Percentiles rank a stretch among this genome's conserved stretches.
Evolutionary conservation across 2,797 vertebrate species (phyloP).

Genomic region (Nyctibius grandis): DNA sequence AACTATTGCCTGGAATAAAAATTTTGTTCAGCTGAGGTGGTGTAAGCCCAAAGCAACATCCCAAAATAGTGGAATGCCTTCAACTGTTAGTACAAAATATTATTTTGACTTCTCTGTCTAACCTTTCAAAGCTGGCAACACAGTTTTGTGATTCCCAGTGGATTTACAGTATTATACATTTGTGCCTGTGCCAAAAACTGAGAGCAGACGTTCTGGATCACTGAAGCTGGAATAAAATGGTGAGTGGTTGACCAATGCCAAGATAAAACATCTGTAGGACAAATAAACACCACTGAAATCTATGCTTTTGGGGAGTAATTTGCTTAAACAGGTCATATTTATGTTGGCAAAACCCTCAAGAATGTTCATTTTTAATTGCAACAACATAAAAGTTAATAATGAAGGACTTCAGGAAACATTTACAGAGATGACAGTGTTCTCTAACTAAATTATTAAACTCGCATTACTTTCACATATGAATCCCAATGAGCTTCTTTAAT

Average conservation of each 20-base stretch:
- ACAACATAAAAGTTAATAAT: conserved; percentile 35
- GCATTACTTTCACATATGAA: not conserved
- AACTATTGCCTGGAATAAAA: not conserved
- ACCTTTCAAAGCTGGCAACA: not conserved
- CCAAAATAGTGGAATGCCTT: not conserved
- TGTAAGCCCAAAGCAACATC: not conserved
- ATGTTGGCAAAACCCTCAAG: not conserved
- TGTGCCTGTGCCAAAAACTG: not conserved
- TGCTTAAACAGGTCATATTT: conserved; percentile 36
- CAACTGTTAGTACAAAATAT: not conserved
- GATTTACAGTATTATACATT: not conserved
- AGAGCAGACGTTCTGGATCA: not conserved
- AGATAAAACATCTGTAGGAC: not conserved
- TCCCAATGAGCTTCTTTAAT: not conserved
- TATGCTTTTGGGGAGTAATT: not conserved
- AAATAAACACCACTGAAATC: not conserved
- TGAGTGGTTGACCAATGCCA: not conserved
- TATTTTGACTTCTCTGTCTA: not conserved
- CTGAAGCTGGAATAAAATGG: not conserved
- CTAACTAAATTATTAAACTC: conserved; percentile 42
- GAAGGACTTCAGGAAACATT: conserved; percentile 26
- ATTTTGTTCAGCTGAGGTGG: not conserved
- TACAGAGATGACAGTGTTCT: not conserved
- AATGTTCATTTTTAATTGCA: conserved; percentile 36
- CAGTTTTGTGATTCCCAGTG: not conserved